Percentiles rank a stretch among this genome's conserved stretches.
These are phyloP conservation scores for Ophion ventricosus DNA, from an alignment of 2,888 invertebrate genomes.

Conservation along the genomic window DNA sequence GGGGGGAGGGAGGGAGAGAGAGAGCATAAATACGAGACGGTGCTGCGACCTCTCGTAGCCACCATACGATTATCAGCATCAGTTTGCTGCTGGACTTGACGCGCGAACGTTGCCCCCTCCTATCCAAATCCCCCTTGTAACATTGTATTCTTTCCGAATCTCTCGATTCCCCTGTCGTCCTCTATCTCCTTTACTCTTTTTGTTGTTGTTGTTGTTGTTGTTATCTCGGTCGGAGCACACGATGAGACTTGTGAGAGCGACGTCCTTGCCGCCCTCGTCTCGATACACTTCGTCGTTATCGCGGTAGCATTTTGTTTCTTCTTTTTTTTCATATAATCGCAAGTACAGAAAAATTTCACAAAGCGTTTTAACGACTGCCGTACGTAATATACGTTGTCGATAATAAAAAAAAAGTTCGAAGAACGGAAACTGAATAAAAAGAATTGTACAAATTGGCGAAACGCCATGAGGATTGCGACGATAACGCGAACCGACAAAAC, in stretches of 20 bases:
- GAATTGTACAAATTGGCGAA: constrained; percentile 31
- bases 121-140: background rate
- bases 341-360: too few species aligned
- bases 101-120: constrained; percentile 58
- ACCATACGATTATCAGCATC: constrained; percentile 80
- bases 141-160: constrained; percentile 29
- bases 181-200: background rate
- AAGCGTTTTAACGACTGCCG: too few species aligned
- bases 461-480: constrained; percentile 25
- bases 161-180: background rate
- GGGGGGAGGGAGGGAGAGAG: constrained; percentile 24
- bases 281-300: background rate
- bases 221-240: background rate
- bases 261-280: background rate
- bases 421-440: background rate
- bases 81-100: constrained; percentile 80
- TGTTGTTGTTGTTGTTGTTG: background rate
- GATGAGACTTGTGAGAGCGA: background rate
- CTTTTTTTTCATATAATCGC: background rate
- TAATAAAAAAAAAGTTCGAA: background rate
- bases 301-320: background rate
- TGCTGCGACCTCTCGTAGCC: constrained; percentile 79
- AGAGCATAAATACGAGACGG: constrained; percentile 64
- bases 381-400: background rate
- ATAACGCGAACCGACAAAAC: constrained; percentile 45